Evolutionary conservation across 2,797 vertebrate species (phyloP).

Genomic region (Triplophysa bombifrons): DNA sequence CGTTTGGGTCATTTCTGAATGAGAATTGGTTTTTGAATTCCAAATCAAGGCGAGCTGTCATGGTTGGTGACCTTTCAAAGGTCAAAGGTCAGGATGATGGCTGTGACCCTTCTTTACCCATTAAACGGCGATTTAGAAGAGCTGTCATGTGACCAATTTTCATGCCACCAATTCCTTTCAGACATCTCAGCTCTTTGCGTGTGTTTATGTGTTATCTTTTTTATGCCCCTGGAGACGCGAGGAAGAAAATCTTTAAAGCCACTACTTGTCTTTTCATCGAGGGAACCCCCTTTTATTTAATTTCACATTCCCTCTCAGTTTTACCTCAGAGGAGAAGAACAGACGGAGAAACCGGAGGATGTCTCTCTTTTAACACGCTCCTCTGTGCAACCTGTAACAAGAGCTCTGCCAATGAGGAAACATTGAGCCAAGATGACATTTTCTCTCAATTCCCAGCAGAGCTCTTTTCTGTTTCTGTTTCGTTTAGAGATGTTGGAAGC

Average conservation of each 20-base stretch:
- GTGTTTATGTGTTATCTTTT: slow-evolving; percentile 57
- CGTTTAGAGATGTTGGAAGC: slow-evolving; percentile 21
- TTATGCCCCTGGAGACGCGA: slow-evolving; percentile 47
- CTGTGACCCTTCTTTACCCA: slow-evolving; percentile 58
- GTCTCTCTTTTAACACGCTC: slow-evolving; percentile 29
- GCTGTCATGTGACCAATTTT: slow-evolving; percentile 3
- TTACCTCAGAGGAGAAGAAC: slow-evolving; percentile 21
- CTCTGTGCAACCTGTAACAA: slow-evolving; percentile 37
- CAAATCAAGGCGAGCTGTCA: slow-evolving; percentile 15
- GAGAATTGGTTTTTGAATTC: neutral
- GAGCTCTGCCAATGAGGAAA: slow-evolving; percentile 27
- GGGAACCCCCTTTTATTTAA: slow-evolving; percentile 43
- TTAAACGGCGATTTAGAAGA: slow-evolving; percentile 44
- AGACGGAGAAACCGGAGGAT: slow-evolving; percentile 20
- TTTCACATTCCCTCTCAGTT: slow-evolving; percentile 18
- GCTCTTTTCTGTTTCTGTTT: slow-evolving; percentile 34
- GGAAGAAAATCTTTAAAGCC: slow-evolving; percentile 26
- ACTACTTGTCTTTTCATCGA: neutral
- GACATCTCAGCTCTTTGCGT: slow-evolving; percentile 24
- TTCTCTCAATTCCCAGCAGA: slow-evolving; percentile 44
- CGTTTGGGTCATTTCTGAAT: slow-evolving; percentile 40
- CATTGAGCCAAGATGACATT: slow-evolving; percentile 43
- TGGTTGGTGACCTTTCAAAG: slow-evolving; percentile 52
- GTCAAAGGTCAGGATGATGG: slow-evolving; percentile 59
- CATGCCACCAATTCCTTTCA: slow-evolving; percentile 12